A percentile compares a stretch with the other conserved stretches of the same genome.
Evolutionary conservation across 1,140 invertebrate genomes (phyloP).

Genomic region (Sweltsa coloradensis): DNA sequence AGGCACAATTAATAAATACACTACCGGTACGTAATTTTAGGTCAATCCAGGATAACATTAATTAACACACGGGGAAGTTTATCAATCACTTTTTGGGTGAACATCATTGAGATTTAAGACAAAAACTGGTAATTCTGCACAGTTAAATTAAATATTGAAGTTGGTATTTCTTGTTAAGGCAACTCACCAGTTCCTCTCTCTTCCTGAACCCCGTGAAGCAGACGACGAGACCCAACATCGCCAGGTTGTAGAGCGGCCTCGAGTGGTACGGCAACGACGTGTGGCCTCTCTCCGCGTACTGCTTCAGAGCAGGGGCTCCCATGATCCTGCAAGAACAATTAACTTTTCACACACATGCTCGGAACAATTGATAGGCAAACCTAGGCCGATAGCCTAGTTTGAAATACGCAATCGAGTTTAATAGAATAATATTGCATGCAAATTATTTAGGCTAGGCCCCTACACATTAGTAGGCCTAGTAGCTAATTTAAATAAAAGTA

Average conservation of each 20-base stretch:
- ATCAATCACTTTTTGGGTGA: no score
- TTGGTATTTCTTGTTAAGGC: no score
- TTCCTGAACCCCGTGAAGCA: slow-evolving; percentile 84
- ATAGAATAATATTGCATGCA: neutral
- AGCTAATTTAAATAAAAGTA: neutral
- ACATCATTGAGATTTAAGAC: no score
- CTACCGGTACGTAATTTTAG: no score
- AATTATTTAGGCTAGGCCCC: neutral
- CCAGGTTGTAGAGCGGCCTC: slow-evolving; percentile 71
- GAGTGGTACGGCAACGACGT: slow-evolving; percentile 50
- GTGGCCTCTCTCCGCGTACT: slow-evolving; percentile 55
- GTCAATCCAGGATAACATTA: no score
- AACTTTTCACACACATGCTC: slow-evolving; percentile 3
- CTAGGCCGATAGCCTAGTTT: neutral
- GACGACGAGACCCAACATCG: slow-evolving; percentile 73
- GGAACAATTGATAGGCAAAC: slow-evolving; percentile 17
- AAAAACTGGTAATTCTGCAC: no score
- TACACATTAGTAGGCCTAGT: neutral
- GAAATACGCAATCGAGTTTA: slow-evolving; percentile 2
- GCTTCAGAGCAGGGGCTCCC: slow-evolving; percentile 61
- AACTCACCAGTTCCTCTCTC: slow-evolving; percentile 73
- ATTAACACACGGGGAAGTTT: no score
- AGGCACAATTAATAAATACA: no score
- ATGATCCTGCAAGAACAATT: slow-evolving; percentile 41
- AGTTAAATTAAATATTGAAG: no score